Base-by-base conservation (phyloP, 2,888 invertebrate species). In the Aethes cnicana region DNA sequence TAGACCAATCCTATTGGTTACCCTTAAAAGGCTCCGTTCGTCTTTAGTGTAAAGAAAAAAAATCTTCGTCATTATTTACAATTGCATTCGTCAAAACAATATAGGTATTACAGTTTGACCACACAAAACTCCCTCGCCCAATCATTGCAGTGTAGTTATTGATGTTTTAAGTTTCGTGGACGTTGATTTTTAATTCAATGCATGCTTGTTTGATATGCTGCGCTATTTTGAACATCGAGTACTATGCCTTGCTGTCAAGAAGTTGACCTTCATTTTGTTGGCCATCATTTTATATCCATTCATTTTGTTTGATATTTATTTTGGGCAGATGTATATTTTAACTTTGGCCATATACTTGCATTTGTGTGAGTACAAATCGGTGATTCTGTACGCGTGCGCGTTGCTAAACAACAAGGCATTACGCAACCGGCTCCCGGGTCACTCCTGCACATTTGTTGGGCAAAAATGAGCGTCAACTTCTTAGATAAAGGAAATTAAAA, bases 221-320 rank as follows among this genome's bases (percentile, higher is more conserved):
- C 77, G 90, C 86, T 88, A 80, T 81, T 81, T 77, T 78, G 58
- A 81, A 81, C 73, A 83, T 81, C 78, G 78, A 84, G 74, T 89
- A 83, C 76, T 86, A 84, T 90, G 90, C 90, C 90, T 90, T 91
- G 92, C 92, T 93, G 93, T 95, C 95, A 95, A 95, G 95, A 95
- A 96, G 95, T 96, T 96, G 95, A 96, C 95, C 95, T 95, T 95
- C 95, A 95, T 95, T 95, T 94, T 92, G 94, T 94, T 94, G 94
- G 94, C 95, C 94, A 94, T 94, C 94, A 93, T 94, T 93, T 92
- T 92, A 90, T 92, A 90, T 91, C 84, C 86, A 87, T 88, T 81
- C 81, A 81, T 88, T 85, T 86, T 81, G 78, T 88, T 87, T 87
- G 77, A 83, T 82, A 81, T 86, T 79, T 87, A 82, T 89, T 84